These are phyloP conservation scores for Pseudochromis fuscus DNA, from an alignment of 2,797 vertebrate species.

Conservation along the genomic window DNA sequence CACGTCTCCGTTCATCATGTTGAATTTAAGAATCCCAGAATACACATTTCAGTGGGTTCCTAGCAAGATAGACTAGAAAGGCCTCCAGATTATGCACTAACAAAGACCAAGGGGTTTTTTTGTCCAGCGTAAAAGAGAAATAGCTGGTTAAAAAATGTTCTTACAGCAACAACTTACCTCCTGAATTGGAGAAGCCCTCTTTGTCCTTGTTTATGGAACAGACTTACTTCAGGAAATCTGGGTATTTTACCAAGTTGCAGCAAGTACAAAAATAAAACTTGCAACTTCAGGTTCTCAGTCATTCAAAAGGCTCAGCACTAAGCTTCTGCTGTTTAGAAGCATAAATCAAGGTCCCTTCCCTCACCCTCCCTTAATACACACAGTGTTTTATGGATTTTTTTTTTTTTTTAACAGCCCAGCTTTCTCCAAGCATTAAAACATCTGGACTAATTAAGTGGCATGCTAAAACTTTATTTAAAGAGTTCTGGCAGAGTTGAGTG, in stretches of 20 bases:
- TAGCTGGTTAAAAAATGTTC: neutral
- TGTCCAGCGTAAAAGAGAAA: neutral
- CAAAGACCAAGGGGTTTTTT: too few relatives aligned
- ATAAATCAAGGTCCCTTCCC: slow-evolving; percentile 49
- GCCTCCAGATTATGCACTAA: neutral
- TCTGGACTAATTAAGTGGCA: slow-evolving; percentile 75
- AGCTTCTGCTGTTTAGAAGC: slow-evolving; percentile 53
- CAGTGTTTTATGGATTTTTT: slow-evolving; percentile 52
- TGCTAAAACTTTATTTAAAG: slow-evolving; percentile 77
- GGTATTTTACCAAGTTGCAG: neutral
- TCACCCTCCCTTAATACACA: slow-evolving; percentile 1
- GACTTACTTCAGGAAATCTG: neutral
- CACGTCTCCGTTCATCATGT: too few relatives aligned
- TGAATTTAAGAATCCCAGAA: too few relatives aligned
- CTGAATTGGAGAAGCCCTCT: neutral
- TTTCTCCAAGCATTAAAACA: slow-evolving; percentile 74
- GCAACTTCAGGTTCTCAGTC: neutral
- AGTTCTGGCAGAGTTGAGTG: slow-evolving; percentile 54
- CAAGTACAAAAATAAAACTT: slow-evolving; percentile 1
- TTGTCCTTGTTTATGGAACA: neutral
- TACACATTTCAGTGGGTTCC: neutral
- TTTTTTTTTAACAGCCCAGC: slow-evolving; percentile 53
- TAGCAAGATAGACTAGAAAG: neutral
- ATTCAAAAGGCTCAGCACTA: too few relatives aligned
- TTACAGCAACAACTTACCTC: neutral